A percentile compares a stretch with the other conserved stretches of the same genome.
phyloP scores from a whole-genome alignment of 2,888 invertebrate species.

The Epiblema foenella region DNA sequence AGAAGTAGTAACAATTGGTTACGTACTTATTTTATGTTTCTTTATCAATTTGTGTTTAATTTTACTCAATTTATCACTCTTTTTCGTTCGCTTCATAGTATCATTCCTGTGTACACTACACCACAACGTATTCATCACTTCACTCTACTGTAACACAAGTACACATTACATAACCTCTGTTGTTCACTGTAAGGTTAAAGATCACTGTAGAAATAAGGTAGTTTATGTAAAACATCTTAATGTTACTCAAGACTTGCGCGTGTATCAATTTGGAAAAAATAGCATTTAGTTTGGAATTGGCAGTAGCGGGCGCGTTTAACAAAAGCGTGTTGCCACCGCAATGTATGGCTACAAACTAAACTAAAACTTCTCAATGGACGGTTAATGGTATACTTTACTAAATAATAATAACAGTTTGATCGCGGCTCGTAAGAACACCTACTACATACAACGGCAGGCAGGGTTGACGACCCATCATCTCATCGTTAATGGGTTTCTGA shows the following conservation, averaged over 20 bases:
- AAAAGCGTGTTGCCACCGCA: slow-evolving; percentile 68
- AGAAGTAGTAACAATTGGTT: slow-evolving; percentile 44
- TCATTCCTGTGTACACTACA: slow-evolving; percentile 50
- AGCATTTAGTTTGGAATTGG: slow-evolving; percentile 34
- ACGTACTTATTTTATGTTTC: slow-evolving; percentile 75
- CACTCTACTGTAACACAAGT: slow-evolving; percentile 45
- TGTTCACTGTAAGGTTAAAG: slow-evolving; percentile 59
- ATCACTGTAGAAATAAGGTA: slow-evolving; percentile 44
- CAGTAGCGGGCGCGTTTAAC: slow-evolving; percentile 34
- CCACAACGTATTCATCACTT: slow-evolving; percentile 62
- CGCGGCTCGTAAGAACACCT: slow-evolving; percentile 53
- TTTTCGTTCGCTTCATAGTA: slow-evolving; percentile 71
- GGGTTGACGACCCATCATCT: slow-evolving; percentile 56
- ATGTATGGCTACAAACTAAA: slow-evolving; percentile 69
- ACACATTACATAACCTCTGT: slow-evolving; percentile 55
- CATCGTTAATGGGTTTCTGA: slow-evolving; percentile 30
- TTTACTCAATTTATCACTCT: slow-evolving; percentile 72
- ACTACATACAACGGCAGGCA: slow-evolving; percentile 49
- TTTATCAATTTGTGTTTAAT: slow-evolving; percentile 76
- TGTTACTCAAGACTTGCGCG: slow-evolving; percentile 21
- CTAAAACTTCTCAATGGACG: slow-evolving; percentile 64
- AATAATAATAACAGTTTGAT: slow-evolving; percentile 56
- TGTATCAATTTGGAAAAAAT: slow-evolving; percentile 22
- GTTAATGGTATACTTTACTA: slow-evolving; percentile 57
- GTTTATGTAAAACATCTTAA: slow-evolving; percentile 31